phyloP scores from a whole-genome alignment of 35 echinoderm and acorn worm species.

The Hemicentrotus pulcherrimus region DNA sequence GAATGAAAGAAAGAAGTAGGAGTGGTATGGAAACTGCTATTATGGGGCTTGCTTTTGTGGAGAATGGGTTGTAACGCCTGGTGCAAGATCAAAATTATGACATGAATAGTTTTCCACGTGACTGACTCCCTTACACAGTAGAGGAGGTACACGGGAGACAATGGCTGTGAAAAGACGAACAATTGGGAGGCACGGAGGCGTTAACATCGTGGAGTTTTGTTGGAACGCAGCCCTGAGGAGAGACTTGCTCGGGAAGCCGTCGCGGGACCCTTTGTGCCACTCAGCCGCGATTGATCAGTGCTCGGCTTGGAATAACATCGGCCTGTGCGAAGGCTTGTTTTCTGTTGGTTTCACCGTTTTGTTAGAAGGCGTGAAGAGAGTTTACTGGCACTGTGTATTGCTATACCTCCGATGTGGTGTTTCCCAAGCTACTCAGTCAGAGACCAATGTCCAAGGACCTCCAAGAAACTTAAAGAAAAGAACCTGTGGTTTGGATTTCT shows the following conservation, averaged over 20 bases:
- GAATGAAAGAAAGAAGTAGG: neutral
- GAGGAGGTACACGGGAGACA: neutral
- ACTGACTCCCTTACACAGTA: neutral
- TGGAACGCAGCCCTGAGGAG: neutral
- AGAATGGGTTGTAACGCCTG: neutral
- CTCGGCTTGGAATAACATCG: neutral
- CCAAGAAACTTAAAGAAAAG: neutral
- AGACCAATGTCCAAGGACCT: neutral
- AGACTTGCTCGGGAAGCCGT: neutral
- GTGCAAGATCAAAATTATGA: constrained; percentile 19
- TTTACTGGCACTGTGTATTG: neutral
- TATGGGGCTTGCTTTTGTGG: neutral
- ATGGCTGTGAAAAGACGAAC: constrained; percentile 8
- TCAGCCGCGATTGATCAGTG: neutral
- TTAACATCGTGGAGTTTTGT: neutral
- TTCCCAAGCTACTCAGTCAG: neutral
- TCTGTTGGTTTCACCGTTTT: neutral
- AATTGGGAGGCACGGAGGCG: constrained; percentile 5
- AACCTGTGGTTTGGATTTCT: neutral
- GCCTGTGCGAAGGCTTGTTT: constrained; percentile 15
- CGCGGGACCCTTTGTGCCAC: constrained; percentile 13
- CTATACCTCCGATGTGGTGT: neutral
- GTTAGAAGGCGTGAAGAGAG: neutral
- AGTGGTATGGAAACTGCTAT: constrained; percentile 17
- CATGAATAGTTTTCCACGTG: constrained; percentile 12